Evolutionary conservation across 2,113 vertebrate species (phyloP).

Genomic region (Chlorodrepanis virens): DNA sequence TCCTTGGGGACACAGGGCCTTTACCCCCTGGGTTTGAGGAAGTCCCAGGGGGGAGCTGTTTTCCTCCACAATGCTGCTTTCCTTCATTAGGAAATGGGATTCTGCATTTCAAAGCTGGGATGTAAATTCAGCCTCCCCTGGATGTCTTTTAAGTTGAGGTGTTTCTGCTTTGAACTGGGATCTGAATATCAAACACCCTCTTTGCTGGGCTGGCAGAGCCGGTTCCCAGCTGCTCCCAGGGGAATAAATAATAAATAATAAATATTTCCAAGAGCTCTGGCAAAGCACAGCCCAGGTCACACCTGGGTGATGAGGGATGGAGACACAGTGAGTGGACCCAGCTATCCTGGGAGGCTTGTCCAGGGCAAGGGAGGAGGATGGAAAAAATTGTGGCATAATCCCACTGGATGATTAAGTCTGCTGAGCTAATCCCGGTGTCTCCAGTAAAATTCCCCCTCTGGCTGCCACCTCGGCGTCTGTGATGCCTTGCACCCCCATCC

Average conservation of each 20-base stretch:
- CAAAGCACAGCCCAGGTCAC: not conserved
- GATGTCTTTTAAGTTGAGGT: not conserved
- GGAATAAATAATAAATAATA: not conserved
- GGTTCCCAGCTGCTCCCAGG: not conserved
- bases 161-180: not conserved
- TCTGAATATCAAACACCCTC: conserved; percentile 21
- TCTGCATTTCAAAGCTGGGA: not conserved
- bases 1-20: not conserved
- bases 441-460: not conserved
- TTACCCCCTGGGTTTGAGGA: not conserved
- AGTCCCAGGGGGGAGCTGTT: not conserved
- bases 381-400: not conserved
- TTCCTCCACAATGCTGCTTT: not conserved
- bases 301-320: not conserved
- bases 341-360: not conserved
- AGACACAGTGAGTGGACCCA: accelerated
- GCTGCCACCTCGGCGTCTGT: accelerated
- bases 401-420: not conserved
- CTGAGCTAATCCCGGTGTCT: not conserved
- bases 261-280: not conserved
- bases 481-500: not conserved
- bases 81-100: not conserved
- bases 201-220: not conserved
- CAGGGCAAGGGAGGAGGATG: not conserved
- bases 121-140: not conserved